Evolutionary conservation across 2,888 invertebrate genomes (phyloP).

Genomic region (Meteorus colon): DNA sequence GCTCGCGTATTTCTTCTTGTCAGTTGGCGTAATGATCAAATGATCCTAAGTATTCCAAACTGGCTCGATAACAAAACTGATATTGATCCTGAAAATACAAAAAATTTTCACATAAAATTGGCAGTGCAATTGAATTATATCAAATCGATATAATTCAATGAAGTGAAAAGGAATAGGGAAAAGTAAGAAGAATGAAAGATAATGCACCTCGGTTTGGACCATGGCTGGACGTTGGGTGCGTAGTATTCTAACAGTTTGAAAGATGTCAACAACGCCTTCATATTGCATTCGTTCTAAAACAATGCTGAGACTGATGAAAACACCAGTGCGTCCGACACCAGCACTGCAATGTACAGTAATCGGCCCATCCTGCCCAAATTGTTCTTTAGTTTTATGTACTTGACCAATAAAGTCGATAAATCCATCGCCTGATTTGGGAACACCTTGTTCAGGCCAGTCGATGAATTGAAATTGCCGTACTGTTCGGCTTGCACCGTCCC

Average conservation of each 20-base stretch:
- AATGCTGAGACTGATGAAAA: constrained; percentile 98
- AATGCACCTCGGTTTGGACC: constrained; percentile 97
- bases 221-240: constrained; percentile 99
- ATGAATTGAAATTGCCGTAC: constrained; percentile 97
- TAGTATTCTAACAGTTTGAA: constrained; percentile 98
- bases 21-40: constrained; percentile 97
- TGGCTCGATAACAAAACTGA: constrained; percentile 99
- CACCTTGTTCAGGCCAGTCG: constrained; percentile 97
- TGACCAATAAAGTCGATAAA: constrained; percentile 99
- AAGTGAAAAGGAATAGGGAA: not conserved
- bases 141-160: not conserved
- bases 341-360: constrained; percentile 97
- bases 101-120: constrained; percentile 17
- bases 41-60: constrained; percentile 97
- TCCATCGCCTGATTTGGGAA: constrained; percentile 98
- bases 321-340: constrained; percentile 98
- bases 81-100: constrained; percentile 92
- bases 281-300: constrained; percentile 99
- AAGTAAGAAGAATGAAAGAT: not conserved
- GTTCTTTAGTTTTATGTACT: constrained; percentile 99
- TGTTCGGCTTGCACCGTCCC: constrained; percentile 96
- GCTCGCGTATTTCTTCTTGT: constrained; percentile 73
- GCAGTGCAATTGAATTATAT: not conserved
- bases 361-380: constrained; percentile 99
- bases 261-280: constrained; percentile 98